These are phyloP conservation scores for Malacosoma neustria DNA, from an alignment of 2,888 invertebrate genomes.

Conservation along the genomic window DNA sequence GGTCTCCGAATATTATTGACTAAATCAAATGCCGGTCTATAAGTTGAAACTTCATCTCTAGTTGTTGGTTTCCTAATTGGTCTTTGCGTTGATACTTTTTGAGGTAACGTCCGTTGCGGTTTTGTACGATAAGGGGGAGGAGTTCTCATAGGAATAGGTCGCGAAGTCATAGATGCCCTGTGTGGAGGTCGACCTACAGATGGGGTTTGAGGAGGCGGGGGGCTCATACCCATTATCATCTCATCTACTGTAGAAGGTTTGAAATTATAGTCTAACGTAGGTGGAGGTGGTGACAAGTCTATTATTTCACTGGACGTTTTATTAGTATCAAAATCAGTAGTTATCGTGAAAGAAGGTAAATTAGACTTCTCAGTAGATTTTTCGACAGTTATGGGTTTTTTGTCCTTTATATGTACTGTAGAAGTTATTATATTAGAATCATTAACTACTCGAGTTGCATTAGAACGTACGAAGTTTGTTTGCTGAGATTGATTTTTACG, in stretches of 20 bases:
- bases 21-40: conserved; percentile 52
- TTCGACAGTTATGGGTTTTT: conserved; percentile 57
- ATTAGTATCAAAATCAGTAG: conserved; percentile 35
- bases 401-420: conserved; percentile 57
- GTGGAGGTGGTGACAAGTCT: conserved; percentile 68
- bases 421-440: conserved; percentile 64
- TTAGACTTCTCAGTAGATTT: conserved; percentile 40
- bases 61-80: conserved; percentile 44
- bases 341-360: conserved; percentile 43
- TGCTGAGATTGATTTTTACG: conserved; percentile 30
- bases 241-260: conserved; percentile 61
- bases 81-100: conserved; percentile 40
- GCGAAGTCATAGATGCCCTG: conserved; percentile 37
- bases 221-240: conserved; percentile 73
- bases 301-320: conserved; percentile 54
- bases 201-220: conserved; percentile 58
- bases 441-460: conserved; percentile 32
- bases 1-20: conserved; percentile 54
- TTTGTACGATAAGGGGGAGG: conserved; percentile 47
- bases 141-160: conserved; percentile 46
- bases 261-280: conserved; percentile 53
- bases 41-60: conserved; percentile 57
- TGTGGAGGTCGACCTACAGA: conserved; percentile 36
- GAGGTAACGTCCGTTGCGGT: conserved; percentile 44
- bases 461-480: conserved; percentile 31